Evolutionary conservation across 2,797 vertebrate genomes (phyloP), one percentile per base, ranked within the genome.

Genomic region (Craterocephalus amniculus): DNA sequence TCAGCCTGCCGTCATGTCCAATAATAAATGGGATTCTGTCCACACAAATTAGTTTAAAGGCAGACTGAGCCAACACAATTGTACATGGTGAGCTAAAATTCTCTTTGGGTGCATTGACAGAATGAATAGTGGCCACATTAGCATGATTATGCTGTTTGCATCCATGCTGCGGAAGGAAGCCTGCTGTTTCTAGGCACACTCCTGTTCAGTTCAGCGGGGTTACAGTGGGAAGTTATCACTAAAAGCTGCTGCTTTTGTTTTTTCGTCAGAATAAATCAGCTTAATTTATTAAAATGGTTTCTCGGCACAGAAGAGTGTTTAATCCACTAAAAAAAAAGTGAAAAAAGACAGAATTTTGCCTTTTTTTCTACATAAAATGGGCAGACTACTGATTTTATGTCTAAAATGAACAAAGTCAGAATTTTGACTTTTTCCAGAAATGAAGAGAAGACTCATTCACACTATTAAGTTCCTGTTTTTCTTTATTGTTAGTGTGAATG

Each of bases 1-100:
- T 99, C 93, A 88, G 91, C 51, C 16, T 0, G 0, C 43, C 27
- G 20, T 56, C 32, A 51, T 14, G 20, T 20, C 32, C 16, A 5
- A 26, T 36, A 48, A 38, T 74, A 13, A 51, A 5, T 24, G 5
- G 4, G 16, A 14, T 18, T 1, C 0, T 40, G 4, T 12, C 16
- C 43, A 54, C 13, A 14, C 43, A 35, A 26, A 24, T 12, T 14
- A 12, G 27, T 22, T 24, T 35, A 36, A n/a, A 22, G 24, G 18
- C 38, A 24, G 13, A 24, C 5, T 57, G 24, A 58, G 9, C 26
- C 10, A 11, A 31, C 22, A 58, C 0, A n/a, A 14, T 16, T 63
- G 32, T 34, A 12, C 14, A 43, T 36, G 24, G 40, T 38, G 24
- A 43, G 54, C 35, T 43, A 45, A 20, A 55, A 27, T 51, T 49